Base-by-base conservation (phyloP, 2,888 invertebrate genomes). In the Rhagium mordax region DNA sequence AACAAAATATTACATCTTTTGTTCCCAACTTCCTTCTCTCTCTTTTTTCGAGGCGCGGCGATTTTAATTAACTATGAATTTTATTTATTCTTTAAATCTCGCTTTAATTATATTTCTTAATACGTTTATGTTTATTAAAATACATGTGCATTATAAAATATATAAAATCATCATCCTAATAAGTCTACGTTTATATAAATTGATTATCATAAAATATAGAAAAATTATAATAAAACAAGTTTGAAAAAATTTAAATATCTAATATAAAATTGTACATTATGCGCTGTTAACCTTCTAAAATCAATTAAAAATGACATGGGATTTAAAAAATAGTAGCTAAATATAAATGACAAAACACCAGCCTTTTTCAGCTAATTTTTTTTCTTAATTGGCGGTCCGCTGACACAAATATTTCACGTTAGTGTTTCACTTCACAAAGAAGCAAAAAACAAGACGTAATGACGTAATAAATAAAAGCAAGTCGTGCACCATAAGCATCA, bases 391-490 rank as follows among this genome's bases (percentile, higher is more conserved):
- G 64, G 51, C 49, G 64, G 51, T 15, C 27, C 16, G 8, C 13
- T 21, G 27, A 64, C 64, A 64, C 15, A 48, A 64, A 49, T 29
- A 49, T 49, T 27, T 21, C 64, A 8, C 29, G 24, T 61, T 53
- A 53, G 61, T 51, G 66, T 67, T 47, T 21, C 66, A 47, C 57
- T 41, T 24, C 33, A 18, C 47, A 47, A 51, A 67, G 61, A 24
- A 27, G 47, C 16, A 53, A 67, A 72, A 55, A 59, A 57, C 47
- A 51, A 65, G 53, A 70, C 60, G 55, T 73, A 73, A 73, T 70
- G 73, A 70, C 55, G 18, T 27, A 66, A 73, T 73, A 73, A 73
- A 76, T 66, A 76, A 74, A 70, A 74, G 51, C 65, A 49, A 57
- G 64, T 16, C 57, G 51, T 55, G 66, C 55, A 47, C 55, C 47